Evolutionary conservation across 2,797 vertebrate species (phyloP).

Genomic region (Scolopax rusticola): DNA sequence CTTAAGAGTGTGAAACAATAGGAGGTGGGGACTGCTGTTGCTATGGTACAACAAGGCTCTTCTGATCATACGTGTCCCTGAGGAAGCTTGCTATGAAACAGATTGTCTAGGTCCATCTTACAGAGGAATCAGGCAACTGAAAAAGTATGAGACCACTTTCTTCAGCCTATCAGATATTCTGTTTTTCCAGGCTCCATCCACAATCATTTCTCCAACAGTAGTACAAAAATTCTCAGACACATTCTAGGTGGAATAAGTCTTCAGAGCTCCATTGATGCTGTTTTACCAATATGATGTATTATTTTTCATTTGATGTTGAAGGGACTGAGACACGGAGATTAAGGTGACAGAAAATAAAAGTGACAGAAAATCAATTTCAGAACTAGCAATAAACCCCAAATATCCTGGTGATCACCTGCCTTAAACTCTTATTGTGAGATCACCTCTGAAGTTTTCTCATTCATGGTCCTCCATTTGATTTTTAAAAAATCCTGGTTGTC

Average conservation of each 20-base stretch:
- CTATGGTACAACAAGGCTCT: slow-evolving; percentile 30
- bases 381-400: neutral
- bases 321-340: neutral
- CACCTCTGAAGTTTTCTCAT: neutral
- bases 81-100: slow-evolving; percentile 28
- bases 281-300: neutral
- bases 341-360: slow-evolving; percentile 24
- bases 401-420: slow-evolving; percentile 9
- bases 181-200: neutral
- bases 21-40: slow-evolving; percentile 28
- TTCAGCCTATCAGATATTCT: slow-evolving; percentile 8
- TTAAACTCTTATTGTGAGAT: neutral
- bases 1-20: slow-evolving; percentile 24
- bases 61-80: slow-evolving; percentile 1
- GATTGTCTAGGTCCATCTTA: slow-evolving; percentile 19
- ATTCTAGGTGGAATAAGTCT: neutral
- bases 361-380: slow-evolving; percentile 4
- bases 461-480: neutral
- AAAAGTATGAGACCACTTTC: slow-evolving; percentile 7
- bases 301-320: neutral
- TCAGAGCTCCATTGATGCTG: neutral
- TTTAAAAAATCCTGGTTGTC: slow-evolving; percentile 4
- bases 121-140: neutral
- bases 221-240: neutral
- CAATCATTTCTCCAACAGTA: neutral